Percentiles rank a stretch among this genome's conserved stretches.
Evolutionary conservation across 1,140 invertebrate genomes (phyloP).

Genomic region (Campodea augens): DNA sequence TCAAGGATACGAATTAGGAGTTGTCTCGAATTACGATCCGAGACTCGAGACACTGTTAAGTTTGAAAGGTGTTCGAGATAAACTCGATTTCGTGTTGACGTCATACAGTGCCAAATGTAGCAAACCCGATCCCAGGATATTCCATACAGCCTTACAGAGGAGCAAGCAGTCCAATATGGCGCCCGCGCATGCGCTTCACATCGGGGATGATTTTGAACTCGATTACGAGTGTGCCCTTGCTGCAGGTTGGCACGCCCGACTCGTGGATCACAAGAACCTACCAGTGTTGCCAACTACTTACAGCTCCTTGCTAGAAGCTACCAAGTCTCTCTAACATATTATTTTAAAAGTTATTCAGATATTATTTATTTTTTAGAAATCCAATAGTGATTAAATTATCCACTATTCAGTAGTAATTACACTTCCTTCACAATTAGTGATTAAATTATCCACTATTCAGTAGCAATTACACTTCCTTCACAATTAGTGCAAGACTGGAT

Average conservation of each 20-base stretch:
- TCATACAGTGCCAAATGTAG: slow-evolving; percentile 49
- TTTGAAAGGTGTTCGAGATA: slow-evolving; percentile 37
- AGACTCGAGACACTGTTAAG: slow-evolving; percentile 44
- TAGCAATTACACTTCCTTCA: too few species aligned
- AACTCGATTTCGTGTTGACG: slow-evolving; percentile 59
- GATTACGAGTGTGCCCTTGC: slow-evolving; percentile 58
- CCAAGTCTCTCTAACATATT: too few species aligned
- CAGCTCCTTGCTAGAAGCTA: too few species aligned
- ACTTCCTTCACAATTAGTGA: too few species aligned
- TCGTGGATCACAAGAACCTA: slow-evolving; percentile 29
- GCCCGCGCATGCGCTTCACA: slow-evolving; percentile 48
- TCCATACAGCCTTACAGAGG: slow-evolving; percentile 39
- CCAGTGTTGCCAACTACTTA: not conserved
- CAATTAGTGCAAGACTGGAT: too few species aligned
- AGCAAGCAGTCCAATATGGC: slow-evolving; percentile 23
- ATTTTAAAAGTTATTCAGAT: too few species aligned
- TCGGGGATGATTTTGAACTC: slow-evolving; percentile 52
- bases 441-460: too few species aligned
- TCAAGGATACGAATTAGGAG: slow-evolving; percentile 36
- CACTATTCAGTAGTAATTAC: too few species aligned
- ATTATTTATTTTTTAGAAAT: too few species aligned
- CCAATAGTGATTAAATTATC: too few species aligned
- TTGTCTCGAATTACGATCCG: slow-evolving; percentile 78
- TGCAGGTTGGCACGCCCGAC: slow-evolving; percentile 51
- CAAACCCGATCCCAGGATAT: slow-evolving; percentile 58